Conservation (phyloP, 1,140 invertebrate genomes). For the Micrasema minimum region DNA sequence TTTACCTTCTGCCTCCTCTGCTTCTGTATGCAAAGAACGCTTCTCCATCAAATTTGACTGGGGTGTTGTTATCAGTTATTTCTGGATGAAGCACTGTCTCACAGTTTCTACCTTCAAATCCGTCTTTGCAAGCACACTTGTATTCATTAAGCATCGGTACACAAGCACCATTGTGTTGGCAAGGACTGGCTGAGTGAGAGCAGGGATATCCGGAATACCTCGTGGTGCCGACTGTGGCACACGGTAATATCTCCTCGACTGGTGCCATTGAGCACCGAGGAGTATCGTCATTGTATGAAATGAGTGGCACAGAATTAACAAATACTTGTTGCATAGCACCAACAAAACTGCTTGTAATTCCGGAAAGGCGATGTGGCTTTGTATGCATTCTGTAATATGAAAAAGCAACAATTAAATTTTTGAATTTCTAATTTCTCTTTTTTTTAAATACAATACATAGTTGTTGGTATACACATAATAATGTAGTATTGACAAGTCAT, state of each 20-base stretch:
- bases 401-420: too few species aligned
- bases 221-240: conserved; percentile 63
- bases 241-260: conserved; percentile 63
- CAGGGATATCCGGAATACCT: conserved; percentile 63
- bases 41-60: conserved; percentile 64
- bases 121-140: conserved; percentile 64
- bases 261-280: conserved; percentile 61
- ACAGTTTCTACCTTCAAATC: conserved; percentile 65
- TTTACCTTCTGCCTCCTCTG: conserved; percentile 63
- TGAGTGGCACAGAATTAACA: conserved; percentile 77
- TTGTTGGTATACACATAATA: too few species aligned
- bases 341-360: conserved; percentile 78
- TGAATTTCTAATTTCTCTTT: too few species aligned
- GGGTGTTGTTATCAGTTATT: conserved; percentile 62
- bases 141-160: conserved; percentile 69
- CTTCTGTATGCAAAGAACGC: conserved; percentile 66
- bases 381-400: conserved; percentile 70
- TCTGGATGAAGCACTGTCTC: conserved; percentile 62
- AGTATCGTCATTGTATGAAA: conserved; percentile 59
- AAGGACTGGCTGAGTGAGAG: conserved; percentile 63
- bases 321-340: conserved; percentile 87
- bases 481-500: too few species aligned
- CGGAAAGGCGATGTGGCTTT: conserved; percentile 78
- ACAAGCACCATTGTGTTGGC: conserved; percentile 76
- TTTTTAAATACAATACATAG: too few species aligned